A percentile compares a stretch with the other conserved stretches of the same genome.
Conservation (phyloP, 1,140 invertebrate species). For the Anoplophora glabripennis region DNA sequence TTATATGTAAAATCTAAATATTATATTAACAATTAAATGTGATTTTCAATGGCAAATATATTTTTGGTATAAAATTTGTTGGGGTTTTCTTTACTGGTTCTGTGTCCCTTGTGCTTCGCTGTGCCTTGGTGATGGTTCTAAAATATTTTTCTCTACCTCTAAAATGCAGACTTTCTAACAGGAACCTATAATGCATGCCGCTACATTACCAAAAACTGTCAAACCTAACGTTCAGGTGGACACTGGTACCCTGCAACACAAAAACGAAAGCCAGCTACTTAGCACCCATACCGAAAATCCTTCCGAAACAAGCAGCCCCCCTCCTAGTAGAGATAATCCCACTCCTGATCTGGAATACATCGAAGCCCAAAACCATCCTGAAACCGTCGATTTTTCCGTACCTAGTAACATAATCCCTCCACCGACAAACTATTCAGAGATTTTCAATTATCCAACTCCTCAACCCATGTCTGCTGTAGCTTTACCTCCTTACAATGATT, state of each 20-base stretch:
- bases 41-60: conserved; percentile 47
- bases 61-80: conserved; percentile 42
- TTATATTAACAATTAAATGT: conserved; percentile 36
- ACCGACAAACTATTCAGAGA: too few relatives aligned
- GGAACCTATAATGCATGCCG: conserved; percentile 24
- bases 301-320: too few relatives aligned
- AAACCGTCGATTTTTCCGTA: too few relatives aligned
- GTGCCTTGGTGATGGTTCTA: conserved; percentile 14
- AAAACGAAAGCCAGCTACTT: too few relatives aligned
- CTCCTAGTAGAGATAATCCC: too few relatives aligned
- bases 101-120: conserved; percentile 8
- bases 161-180: conserved; percentile 18
- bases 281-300: too few relatives aligned
- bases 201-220: conserved; percentile 30
- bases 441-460: too few relatives aligned
- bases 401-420: too few relatives aligned
- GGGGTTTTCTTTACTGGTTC: conserved; percentile 19
- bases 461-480: too few relatives aligned
- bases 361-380: too few relatives aligned
- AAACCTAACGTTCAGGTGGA: conserved; percentile 24
- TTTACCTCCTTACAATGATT: too few relatives aligned
- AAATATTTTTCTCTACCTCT: neutral
- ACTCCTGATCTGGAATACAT: too few relatives aligned
- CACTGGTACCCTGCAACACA: conserved; percentile 15
- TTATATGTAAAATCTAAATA: conserved; percentile 24